Evolutionary conservation across 64 coral and sea anemone species (phyloP), one percentile per base, ranked within the genome.

Genomic region (Actinia equina): DNA sequence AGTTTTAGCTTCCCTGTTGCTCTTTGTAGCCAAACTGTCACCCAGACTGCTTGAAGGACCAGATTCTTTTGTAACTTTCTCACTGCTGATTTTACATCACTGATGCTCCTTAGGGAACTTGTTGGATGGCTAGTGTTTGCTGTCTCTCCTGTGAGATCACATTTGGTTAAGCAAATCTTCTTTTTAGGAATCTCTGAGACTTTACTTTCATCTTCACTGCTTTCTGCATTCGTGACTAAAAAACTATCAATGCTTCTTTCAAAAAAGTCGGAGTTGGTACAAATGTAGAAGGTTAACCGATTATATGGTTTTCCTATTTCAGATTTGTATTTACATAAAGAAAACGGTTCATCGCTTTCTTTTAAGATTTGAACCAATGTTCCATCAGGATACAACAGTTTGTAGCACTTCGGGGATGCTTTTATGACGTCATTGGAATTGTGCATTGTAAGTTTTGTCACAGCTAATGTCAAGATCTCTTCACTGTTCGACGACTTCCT

Each of bases 271-370:
- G 83, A 84, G 22, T 54, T 59, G 59, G 16, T 27, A 86, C 84
- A 86, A 64, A 86, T 18, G 46, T 86, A 44, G 4, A 86, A 64
- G 19, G 84, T 65, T 64, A 86, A 20, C 56, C 84, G 63, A 55
- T 86, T 86, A 43, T 62, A 86, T 18, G 84, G 84, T 25, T 86
- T 86, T 37, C 84, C 84, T 43, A 86, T 30, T 86, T 86, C 84
- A 62, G 26, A 59, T 86, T 86, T 86, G 30, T 86, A 86, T 42
- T 59, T 59, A 27, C 56, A 17, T 84, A 84, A 84, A 54, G 52
- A 46, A 41, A 82, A 82, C 2, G 42, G 43, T 17, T 82, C 43
- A 16, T 82, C 79, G 6, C 23, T 42, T 84, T 83, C 80, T 53
- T 60, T 84, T 16, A 84, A 46, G 26, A 20, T 53, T 54, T 84